phyloP scores from a whole-genome alignment of 2,888 invertebrate genomes.

The Bombylius discolor region DNA sequence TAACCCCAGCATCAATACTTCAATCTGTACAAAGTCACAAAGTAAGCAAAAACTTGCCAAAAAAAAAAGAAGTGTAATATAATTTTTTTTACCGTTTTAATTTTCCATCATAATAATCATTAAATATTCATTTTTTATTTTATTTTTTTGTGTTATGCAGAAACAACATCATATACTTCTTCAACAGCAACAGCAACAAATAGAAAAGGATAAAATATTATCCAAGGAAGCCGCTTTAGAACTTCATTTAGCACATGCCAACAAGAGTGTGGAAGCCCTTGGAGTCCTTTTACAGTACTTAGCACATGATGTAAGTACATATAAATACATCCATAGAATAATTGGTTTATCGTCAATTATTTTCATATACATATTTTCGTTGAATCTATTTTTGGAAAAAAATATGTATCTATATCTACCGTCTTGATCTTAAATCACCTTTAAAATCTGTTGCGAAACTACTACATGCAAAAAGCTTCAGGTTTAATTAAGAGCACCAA shows the following conservation, averaged over 20 bases:
- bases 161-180: constrained; percentile 15
- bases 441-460: too few relatives aligned
- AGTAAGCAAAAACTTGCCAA: constrained; percentile 1
- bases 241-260: constrained; percentile 22
- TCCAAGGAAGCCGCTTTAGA: constrained; percentile 22
- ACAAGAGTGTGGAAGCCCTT: constrained; percentile 68
- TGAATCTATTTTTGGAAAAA: too few relatives aligned
- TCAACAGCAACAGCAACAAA: constrained; percentile 5
- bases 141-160: not conserved
- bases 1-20: not conserved
- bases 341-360: too few relatives aligned
- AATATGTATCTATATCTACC: too few relatives aligned
- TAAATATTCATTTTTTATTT: not conserved
- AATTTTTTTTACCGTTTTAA: not conserved
- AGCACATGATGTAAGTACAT: constrained; percentile 53
- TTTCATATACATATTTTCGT: too few relatives aligned
- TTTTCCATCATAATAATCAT: not conserved
- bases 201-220: constrained; percentile 9
- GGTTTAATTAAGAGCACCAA: too few relatives aligned
- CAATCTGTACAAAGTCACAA: constrained; percentile 4
- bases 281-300: constrained; percentile 76
- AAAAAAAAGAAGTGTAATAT: too few relatives aligned
- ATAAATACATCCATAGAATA: too few relatives aligned
- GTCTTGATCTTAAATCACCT: too few relatives aligned
- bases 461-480: too few relatives aligned